Evolutionary conservation across 2,113 vertebrate species (phyloP), one percentile per base, ranked within the genome.

Genomic region (Chlorodrepanis virens): DNA sequence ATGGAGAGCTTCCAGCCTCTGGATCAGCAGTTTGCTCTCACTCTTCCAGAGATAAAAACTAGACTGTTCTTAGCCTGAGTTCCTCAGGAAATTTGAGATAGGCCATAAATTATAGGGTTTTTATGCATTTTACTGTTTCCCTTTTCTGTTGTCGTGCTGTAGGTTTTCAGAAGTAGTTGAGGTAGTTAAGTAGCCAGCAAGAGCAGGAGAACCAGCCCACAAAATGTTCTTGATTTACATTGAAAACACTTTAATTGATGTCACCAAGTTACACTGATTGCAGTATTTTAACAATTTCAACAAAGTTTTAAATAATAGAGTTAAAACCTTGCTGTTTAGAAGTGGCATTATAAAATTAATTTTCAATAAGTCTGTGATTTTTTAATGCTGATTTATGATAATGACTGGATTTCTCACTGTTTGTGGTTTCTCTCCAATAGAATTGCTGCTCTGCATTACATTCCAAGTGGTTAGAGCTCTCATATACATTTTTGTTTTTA

Each of bases 11-110:
- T 90, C 63, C 61, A 96, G 71, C 21, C 59, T 27, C 9, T 7
- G 39, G 40, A 22, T n/a, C 54, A 75, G 33, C 2, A 1, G n/a
- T 79, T 71, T 61, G 25, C 54, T 92, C 39, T 90, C 31, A 37
- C 54, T 92, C 50, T 92, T 86, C 33, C 42, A 92, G 54, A 74
- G 83, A 57, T 37, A 77, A 83, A 45, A 83, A 65, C 67, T 24
- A 54, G 31, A 63, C 50, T 57, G 16, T 39, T 47, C 63, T 83
- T 50, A 59, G 81, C 39, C 42, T 14, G 11, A 61, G 27, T 25
- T 94, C 71, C 65, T 88, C 64, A 81, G 60, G 20, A 83, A 90
- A 61, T 79, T 24, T 50, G 47, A 87, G 50, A n/a, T 7, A 77
- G 29, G 12, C 37, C 18, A 13, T 68, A 89, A 85, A 71, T 85